Percentiles rank a stretch among this genome's conserved stretches.
Conservation (phyloP, 1,140 invertebrate species). For the Cyclina sinensis region DNA sequence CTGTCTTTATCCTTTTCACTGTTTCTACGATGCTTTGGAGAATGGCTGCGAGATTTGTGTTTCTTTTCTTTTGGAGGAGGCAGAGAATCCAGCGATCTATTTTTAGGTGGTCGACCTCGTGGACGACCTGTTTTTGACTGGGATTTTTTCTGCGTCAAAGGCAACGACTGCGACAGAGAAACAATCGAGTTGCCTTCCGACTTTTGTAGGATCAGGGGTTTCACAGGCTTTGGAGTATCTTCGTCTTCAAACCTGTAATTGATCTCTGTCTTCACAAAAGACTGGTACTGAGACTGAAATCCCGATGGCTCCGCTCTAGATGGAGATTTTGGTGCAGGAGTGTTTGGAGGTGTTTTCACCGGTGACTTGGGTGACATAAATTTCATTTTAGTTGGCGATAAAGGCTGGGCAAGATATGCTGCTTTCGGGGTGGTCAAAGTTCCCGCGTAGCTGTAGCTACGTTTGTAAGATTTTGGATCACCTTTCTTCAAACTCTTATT, state of each 20-base stretch:
- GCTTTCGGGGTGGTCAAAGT: conserved; percentile 43
- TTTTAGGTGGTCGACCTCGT: conserved; percentile 57
- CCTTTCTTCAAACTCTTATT: conserved; percentile 35
- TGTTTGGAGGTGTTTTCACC: conserved; percentile 22
- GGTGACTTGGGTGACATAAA: conserved; percentile 43
- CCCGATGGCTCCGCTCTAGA: conserved; percentile 51
- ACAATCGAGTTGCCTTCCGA: not conserved
- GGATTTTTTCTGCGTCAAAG: not conserved
- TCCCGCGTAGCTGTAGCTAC: conserved; percentile 54
- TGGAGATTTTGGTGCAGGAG: conserved; percentile 47
- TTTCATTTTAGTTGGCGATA: conserved; percentile 63
- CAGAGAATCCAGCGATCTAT: not conserved
- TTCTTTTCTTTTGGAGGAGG: conserved; percentile 59
- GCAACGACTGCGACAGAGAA: not conserved
- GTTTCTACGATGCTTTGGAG: conserved; percentile 58
- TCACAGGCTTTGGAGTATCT: not conserved
- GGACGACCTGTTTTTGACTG: conserved; percentile 48
- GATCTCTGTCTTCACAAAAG: conserved; percentile 57
- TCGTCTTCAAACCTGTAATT: conserved; percentile 60
- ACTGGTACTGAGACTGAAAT: conserved; percentile 64
- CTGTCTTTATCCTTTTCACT: conserved; percentile 21
- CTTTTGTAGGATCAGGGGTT: not conserved
- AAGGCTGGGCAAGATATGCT: conserved; percentile 52
- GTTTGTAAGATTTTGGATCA: conserved; percentile 33
- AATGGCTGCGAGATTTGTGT: conserved; percentile 67